Base-by-base conservation (phyloP, 1,140 invertebrate genomes). In the Trachymyrmex cornetzi region DNA sequence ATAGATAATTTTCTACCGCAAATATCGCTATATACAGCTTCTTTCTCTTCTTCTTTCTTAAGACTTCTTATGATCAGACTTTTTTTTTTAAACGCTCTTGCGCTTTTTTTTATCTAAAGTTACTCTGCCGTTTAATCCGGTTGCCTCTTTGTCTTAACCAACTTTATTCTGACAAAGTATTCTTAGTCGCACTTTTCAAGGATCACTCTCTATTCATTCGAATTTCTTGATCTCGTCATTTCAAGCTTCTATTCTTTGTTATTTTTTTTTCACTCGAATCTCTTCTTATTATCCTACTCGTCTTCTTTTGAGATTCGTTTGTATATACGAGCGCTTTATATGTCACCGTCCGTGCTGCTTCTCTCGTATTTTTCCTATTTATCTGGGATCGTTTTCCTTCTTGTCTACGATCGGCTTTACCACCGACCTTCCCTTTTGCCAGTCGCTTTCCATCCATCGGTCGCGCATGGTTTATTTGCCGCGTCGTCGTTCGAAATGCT, bases 281-380 rank as follows among this genome's bases (percentile, higher is more conserved):
- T 16, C 38, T n/a, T 44, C 11, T 75, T 75, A 84, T 75, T 84
- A 24, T 72, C 34, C 34, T 27, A 30, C 38, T 84, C n/a, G 19
- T 1, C 80, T 74, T n/a, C 19, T 59, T 74, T 82, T 16, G 1
- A 48, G 7, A 16, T 48, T 38, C 24, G 11, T 74, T 82, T 74
- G 19, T 74, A 61, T 74, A 61, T 50, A 48, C 14, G 3, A 30
- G 14, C 38, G 19, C 27, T 61, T 48, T 61, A 19, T 72, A 19
- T 44, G 16, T 75, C 38, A 44, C 24, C 55, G 53, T 48, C n/a
- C 9, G 53, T 53, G 38, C 3, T 22, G 55, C 19, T 59, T 84
- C 38, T 84, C 22, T 14, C 69, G 69, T 75, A 75, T 84, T 84
- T 75, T 75, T 75, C 14, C 80, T 61, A 84, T 84, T 84, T 84